Conservation (phyloP, 2,888 invertebrate genomes). For the Pseudoips prasinana region DNA sequence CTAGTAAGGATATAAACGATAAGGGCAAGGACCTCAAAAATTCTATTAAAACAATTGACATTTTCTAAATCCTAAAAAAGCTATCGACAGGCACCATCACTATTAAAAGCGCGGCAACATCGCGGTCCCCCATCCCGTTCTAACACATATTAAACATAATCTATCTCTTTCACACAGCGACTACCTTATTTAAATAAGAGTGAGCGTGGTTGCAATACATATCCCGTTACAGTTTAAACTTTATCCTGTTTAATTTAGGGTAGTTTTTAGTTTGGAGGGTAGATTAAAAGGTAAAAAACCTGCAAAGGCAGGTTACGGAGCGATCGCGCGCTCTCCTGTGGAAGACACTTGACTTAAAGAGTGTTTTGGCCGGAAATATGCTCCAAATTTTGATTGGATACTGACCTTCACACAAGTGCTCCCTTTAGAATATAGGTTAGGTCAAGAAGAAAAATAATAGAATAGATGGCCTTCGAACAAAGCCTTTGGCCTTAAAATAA, state of each 20-base stretch:
- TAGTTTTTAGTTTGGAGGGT: conserved; percentile 28
- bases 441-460: conserved; percentile 10
- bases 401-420: conserved; percentile 39
- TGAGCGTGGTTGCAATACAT: conserved; percentile 54
- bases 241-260: conserved; percentile 42
- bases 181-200: conserved; percentile 81
- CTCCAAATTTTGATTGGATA: conserved; percentile 51
- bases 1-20: no score
- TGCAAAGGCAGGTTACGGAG: conserved; percentile 61
- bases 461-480: no score
- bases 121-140: conserved; percentile 55
- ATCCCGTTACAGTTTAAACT: conserved; percentile 41
- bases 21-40: no score
- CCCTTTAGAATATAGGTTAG: conserved; percentile 24
- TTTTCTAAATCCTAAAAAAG: no score
- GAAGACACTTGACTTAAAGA: conserved; percentile 63
- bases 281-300: conserved; percentile 58
- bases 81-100: conserved; percentile 50
- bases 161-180: conserved; percentile 61
- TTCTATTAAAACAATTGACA: no score
- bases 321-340: conserved; percentile 50
- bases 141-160: conserved; percentile 49
- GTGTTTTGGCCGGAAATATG: conserved; percentile 66
- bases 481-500: no score
- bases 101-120: conserved; percentile 68